Percentiles rank a stretch among this genome's conserved stretches.
Conservation (phyloP, 2,888 invertebrate species). For the Cremastinae sp. region DNA sequence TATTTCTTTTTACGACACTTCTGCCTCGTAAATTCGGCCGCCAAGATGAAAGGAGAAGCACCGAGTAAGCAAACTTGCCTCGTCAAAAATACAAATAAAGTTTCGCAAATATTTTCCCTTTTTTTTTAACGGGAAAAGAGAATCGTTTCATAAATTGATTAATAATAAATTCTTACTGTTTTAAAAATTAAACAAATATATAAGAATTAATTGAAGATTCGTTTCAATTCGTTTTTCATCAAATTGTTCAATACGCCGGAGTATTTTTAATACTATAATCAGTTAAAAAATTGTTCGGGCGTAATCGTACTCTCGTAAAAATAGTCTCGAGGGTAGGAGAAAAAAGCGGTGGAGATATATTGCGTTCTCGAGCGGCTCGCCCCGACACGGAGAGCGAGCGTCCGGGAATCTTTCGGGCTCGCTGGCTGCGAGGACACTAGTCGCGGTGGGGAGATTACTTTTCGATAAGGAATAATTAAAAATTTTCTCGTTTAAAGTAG, state of each 20-base stretch:
- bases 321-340: constrained; percentile 38
- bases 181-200: no score
- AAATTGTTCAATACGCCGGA: neutral
- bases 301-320: constrained; percentile 24
- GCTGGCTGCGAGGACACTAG: constrained; percentile 40
- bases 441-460: constrained; percentile 77
- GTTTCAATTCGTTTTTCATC: neutral
- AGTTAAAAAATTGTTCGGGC: neutral
- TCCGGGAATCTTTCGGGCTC: constrained; percentile 44
- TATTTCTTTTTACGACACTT: constrained; percentile 42
- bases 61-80: constrained; percentile 4
- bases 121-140: neutral
- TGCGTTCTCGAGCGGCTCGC: constrained; percentile 45
- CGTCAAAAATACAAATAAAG: constrained; percentile 1
- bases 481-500: constrained; percentile 80
- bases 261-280: no score
- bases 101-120: constrained; percentile 1
- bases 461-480: constrained; percentile 82
- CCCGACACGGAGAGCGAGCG: constrained; percentile 48
- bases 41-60: neutral
- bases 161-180: neutral
- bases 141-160: constrained; percentile 2
- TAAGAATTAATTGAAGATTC: no score
- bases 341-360: constrained; percentile 52
- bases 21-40: constrained; percentile 17